phyloP scores from a whole-genome alignment of 2,888 invertebrate species.

The Lysandra coridon region DNA sequence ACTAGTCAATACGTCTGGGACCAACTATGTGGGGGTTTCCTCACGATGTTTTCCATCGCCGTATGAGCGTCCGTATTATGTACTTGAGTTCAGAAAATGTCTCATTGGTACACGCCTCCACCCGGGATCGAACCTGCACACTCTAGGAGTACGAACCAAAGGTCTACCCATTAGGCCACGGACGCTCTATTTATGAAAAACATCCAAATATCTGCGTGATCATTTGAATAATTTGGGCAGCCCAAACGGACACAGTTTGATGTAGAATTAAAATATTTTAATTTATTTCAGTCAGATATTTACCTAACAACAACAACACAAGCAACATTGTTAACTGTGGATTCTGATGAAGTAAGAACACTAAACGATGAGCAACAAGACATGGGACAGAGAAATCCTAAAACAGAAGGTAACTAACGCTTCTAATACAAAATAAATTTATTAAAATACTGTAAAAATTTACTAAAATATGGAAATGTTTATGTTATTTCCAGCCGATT shows the following conservation, averaged over 20 bases:
- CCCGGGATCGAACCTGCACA: no score
- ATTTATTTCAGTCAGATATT: slow-evolving; percentile 46
- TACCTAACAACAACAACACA: slow-evolving; percentile 43
- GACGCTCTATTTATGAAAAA: not conserved
- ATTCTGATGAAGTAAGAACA: slow-evolving; percentile 46
- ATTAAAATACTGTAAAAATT: no score
- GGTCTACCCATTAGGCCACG: no score
- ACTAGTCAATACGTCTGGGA: no score
- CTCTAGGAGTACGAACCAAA: no score
- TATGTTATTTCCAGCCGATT: slow-evolving; percentile 48
- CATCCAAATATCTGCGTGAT: not conserved
- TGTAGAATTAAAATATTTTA: slow-evolving; percentile 39
- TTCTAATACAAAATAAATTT: not conserved
- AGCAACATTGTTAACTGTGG: slow-evolving; percentile 49
- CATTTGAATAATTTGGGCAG: not conserved
- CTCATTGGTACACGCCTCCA: no score
- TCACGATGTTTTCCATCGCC: no score
- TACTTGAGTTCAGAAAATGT: no score
- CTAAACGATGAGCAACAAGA: slow-evolving; percentile 50
- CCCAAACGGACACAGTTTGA: not conserved
- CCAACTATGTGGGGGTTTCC: no score
- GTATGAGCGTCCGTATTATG: no score
- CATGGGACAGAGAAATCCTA: slow-evolving; percentile 56
- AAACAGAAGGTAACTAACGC: slow-evolving; percentile 50
- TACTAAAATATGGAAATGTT: not conserved